Percentiles rank a stretch among this genome's conserved stretches.
These are phyloP conservation scores for Aurelia sp. DNA, from an alignment of 30 jellyfish, hydroid and myxozoan genomes.

Conservation along the genomic window DNA sequence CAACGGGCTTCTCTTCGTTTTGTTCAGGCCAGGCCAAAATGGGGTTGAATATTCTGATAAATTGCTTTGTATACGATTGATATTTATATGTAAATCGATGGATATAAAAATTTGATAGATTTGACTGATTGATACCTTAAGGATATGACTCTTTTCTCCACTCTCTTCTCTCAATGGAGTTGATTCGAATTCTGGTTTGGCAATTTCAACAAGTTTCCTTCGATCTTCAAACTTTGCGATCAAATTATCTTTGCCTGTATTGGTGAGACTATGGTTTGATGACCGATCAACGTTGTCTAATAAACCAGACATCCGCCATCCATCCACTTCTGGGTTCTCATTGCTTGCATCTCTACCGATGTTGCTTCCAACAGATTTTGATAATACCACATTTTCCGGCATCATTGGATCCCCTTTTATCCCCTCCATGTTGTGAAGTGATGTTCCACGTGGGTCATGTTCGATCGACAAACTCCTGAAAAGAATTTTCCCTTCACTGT, in stretches of 20 bases:
- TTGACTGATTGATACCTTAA: too few relatives aligned
- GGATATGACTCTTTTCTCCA: too few relatives aligned
- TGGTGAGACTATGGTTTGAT: slow-evolving; percentile 18
- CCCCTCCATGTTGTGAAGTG: background rate
- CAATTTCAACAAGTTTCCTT: slow-evolving; percentile 3
- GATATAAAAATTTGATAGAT: too few relatives aligned
- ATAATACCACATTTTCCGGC: slow-evolving; percentile 36
- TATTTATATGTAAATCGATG: too few relatives aligned
- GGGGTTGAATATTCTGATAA: too few relatives aligned
- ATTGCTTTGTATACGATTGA: too few relatives aligned
- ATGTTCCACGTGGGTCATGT: slow-evolving; percentile 73
- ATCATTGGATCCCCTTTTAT: background rate
- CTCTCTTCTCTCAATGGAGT: slow-evolving; percentile 30
- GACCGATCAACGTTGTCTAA: slow-evolving; percentile 56
- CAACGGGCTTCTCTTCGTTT: too few relatives aligned
- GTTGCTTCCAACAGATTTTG: slow-evolving; percentile 58
- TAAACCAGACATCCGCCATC: slow-evolving; percentile 82
- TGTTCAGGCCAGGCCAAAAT: too few relatives aligned
- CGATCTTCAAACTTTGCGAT: slow-evolving; percentile 41
- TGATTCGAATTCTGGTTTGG: slow-evolving; percentile 46
- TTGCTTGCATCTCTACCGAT: slow-evolving; percentile 21
- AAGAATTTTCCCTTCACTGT: slow-evolving; percentile 38
- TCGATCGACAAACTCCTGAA: slow-evolving; percentile 67
- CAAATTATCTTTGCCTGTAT: slow-evolving; percentile 51
- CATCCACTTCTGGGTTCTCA: slow-evolving; percentile 64